phyloP scores from a whole-genome alignment of 2,113 vertebrate genomes.

The Cebus imitator region DNA sequence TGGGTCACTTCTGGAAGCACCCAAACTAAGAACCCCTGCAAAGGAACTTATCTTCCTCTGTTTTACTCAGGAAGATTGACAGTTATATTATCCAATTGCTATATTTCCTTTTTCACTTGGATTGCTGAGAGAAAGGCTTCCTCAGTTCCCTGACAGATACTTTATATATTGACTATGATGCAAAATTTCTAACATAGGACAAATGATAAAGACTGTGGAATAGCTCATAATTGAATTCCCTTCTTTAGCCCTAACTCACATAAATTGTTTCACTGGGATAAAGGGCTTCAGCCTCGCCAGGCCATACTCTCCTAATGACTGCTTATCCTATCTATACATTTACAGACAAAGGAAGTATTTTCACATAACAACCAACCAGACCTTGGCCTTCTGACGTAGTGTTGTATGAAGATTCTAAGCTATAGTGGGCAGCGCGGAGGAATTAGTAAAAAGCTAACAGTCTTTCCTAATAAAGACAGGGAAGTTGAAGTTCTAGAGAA shows the following conservation, averaged over 20 bases:
- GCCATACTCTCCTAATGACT: background rate
- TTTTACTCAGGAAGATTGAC: background rate
- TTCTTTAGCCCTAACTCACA: background rate
- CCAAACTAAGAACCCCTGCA: background rate
- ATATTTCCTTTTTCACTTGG: background rate
- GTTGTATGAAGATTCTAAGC: background rate
- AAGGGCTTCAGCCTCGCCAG: background rate
- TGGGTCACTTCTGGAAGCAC: background rate
- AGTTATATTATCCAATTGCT: background rate
- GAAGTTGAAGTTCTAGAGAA: background rate
- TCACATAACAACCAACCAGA: background rate
- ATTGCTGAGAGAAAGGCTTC: background rate
- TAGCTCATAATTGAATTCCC: background rate
- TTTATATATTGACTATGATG: background rate
- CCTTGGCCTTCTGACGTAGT: background rate
- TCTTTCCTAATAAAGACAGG: constrained; percentile 8
- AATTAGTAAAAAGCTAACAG: background rate
- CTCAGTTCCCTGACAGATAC: background rate
- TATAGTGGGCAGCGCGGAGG: background rate
- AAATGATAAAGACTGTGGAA: background rate
- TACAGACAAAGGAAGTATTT: background rate
- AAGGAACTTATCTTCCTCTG: background rate
- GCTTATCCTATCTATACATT: background rate
- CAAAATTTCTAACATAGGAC: background rate
- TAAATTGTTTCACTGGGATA: background rate